Evolutionary conservation across 2,113 vertebrate species (phyloP).

Genomic region (Cinclus mexicanus): DNA sequence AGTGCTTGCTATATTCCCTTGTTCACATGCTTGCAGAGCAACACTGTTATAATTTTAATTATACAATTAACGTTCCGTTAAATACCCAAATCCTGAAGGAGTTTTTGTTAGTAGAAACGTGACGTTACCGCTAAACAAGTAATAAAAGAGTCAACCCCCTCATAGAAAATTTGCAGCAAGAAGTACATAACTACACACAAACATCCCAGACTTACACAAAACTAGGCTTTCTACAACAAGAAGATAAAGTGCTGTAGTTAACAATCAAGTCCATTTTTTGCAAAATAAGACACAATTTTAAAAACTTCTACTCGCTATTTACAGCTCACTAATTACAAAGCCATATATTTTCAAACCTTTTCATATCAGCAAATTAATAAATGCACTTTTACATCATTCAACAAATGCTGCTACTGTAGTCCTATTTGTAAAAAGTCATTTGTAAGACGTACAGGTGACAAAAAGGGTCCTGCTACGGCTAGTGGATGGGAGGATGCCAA

Average conservation of each 20-base stretch:
- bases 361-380: conserved; percentile 37
- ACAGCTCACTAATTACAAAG: conserved; percentile 60
- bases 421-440: conserved; percentile 46
- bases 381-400: conserved; percentile 20
- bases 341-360: conserved; percentile 30
- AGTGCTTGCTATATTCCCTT: conserved; percentile 80
- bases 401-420: conserved; percentile 36
- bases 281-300: conserved; percentile 46
- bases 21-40: conserved; percentile 82
- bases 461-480: conserved; percentile 69
- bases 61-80: conserved; percentile 78
- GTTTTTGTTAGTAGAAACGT: conserved; percentile 91
- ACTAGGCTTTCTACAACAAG: conserved; percentile 68
- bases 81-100: conserved; percentile 81
- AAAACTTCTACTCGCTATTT: conserved; percentile 50
- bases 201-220: conserved; percentile 72
- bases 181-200: conserved; percentile 75
- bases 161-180: conserved; percentile 78
- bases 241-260: conserved; percentile 62
- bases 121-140: conserved; percentile 99
- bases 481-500: conserved; percentile 70
- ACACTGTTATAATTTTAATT: conserved; percentile 78
- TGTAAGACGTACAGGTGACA: conserved; percentile 65
- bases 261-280: conserved; percentile 50
- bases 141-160: conserved; percentile 99